Percentiles rank a stretch among this genome's conserved stretches.
These are phyloP conservation scores for Artibeus jamaicensis DNA, from an alignment of 2,797 vertebrate genomes.

Conservation along the genomic window DNA sequence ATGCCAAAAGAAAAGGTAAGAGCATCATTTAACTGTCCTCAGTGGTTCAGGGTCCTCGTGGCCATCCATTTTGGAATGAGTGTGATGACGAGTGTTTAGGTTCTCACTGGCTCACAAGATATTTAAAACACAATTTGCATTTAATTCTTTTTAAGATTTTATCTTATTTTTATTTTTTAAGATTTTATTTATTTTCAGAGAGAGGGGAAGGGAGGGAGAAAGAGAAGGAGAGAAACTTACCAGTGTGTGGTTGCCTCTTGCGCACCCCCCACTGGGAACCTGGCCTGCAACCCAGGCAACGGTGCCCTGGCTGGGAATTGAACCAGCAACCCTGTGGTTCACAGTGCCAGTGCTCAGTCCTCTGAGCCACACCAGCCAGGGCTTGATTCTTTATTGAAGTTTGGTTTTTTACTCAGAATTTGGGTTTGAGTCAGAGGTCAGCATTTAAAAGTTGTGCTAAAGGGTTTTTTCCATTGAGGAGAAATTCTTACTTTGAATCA, in stretches of 20 bases:
- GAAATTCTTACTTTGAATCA: background rate
- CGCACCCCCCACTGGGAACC: no score
- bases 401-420: constrained; percentile 46
- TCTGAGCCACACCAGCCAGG: no score
- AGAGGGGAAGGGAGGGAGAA: no score
- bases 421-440: constrained; percentile 20
- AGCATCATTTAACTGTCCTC: background rate
- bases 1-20: background rate
- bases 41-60: background rate
- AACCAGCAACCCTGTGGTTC: no score
- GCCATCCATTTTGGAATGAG: background rate
- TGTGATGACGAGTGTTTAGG: background rate
- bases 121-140: background rate
- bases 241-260: no score
- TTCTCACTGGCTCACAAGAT: background rate
- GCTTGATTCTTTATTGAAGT: background rate
- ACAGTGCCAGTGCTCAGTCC: no score
- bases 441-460: background rate
- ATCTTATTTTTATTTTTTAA: background rate
- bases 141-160: background rate
- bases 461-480: background rate
- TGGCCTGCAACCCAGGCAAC: no score
- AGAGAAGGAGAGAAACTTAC: no score
- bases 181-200: no score
- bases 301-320: no score